These are phyloP conservation scores for Argya squamiceps DNA, from an alignment of 2,797 vertebrate genomes.

Conservation along the genomic window DNA sequence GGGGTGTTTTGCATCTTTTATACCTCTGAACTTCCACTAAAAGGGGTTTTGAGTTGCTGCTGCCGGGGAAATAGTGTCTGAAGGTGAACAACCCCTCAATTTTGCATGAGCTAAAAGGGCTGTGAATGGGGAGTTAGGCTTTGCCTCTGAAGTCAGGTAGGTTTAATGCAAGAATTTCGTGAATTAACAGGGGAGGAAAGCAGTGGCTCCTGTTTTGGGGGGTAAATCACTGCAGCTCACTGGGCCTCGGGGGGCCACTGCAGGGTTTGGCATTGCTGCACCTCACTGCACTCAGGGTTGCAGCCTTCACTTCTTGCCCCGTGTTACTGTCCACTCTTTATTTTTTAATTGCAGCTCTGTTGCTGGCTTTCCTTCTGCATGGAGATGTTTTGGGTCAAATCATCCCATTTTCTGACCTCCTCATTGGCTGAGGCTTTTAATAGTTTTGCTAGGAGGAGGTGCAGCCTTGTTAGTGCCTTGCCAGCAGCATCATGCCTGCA, in stretches of 20 bases:
- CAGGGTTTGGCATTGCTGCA: not conserved
- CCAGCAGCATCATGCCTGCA: rapidly evolving
- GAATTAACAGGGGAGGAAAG: not conserved
- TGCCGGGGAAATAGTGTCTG: not conserved
- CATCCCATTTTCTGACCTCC: not conserved
- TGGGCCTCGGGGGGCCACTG: rapidly evolving
- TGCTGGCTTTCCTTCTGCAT: rapidly evolving
- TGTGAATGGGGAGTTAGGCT: not conserved
- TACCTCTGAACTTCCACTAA: slow-evolving; percentile 22
- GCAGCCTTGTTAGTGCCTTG: rapidly evolving
- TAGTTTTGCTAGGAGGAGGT: not conserved
- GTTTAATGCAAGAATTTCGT: not conserved
- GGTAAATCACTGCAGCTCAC: not conserved
- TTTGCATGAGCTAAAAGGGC: not conserved
- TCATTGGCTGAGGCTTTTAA: not conserved
- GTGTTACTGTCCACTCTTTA: rapidly evolving
- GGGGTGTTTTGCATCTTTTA: slow-evolving; percentile 50
- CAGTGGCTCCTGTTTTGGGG: not conserved
- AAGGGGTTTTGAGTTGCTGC: not conserved
- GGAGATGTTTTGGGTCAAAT: not conserved
- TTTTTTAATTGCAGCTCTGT: rapidly evolving
- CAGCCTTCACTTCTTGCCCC: rapidly evolving
- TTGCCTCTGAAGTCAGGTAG: not conserved
- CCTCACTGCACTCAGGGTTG: not conserved
- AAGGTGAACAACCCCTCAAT: not conserved